Percentiles rank a stretch among this genome's conserved stretches.
Conservation (phyloP, 2,888 invertebrate species). For the Sepioteuthis lessoniana region DNA sequence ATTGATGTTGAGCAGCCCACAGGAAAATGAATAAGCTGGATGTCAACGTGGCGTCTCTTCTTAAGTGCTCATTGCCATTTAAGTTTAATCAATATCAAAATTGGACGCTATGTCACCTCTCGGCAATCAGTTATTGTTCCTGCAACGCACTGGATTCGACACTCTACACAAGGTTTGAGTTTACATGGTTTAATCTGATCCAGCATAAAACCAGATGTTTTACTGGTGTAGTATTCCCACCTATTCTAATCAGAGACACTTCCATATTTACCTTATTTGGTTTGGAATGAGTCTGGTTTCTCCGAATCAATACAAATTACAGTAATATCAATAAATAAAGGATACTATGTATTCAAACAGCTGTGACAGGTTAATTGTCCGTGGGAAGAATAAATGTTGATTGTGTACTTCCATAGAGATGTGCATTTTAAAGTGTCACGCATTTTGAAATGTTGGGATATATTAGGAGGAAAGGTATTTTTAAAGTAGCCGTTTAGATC, state of each 20-base stretch:
- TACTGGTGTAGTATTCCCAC: background rate
- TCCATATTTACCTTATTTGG: background rate
- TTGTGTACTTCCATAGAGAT: too few species aligned
- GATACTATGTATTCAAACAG: too few species aligned
- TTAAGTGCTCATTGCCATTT: background rate
- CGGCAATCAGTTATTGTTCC: background rate
- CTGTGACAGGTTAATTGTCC: too few species aligned
- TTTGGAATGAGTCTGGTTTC: too few species aligned
- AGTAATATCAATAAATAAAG: too few species aligned
- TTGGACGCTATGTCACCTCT: background rate
- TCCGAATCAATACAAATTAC: too few species aligned
- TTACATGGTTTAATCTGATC: background rate
- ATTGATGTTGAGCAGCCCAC: background rate
- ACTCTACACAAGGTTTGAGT: background rate
- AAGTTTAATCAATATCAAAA: constrained; percentile 4
- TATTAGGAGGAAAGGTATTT: too few species aligned
- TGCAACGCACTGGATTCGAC: background rate
- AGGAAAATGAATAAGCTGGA: background rate
- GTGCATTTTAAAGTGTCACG: too few species aligned
- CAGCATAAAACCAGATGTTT: background rate
- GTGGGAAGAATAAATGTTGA: too few species aligned
- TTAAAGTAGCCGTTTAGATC: too few species aligned
- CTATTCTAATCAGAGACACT: background rate
- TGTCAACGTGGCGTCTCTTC: background rate
- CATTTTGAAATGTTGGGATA: too few species aligned